Evolutionary conservation across 2,797 vertebrate genomes (phyloP).

Genomic region (Poecilia wingei): DNA sequence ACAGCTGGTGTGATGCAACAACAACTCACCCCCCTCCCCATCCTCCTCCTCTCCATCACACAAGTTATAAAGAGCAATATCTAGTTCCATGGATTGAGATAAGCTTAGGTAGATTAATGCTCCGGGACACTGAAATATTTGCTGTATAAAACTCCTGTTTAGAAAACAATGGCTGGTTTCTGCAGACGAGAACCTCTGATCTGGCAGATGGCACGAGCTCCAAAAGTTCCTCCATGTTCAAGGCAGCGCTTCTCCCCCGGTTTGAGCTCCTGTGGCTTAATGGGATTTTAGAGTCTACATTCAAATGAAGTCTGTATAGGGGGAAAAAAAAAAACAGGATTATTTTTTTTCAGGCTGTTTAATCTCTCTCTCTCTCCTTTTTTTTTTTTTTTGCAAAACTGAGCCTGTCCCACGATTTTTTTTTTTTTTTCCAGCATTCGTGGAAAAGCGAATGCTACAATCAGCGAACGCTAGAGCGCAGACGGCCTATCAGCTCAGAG

Average conservation of each 20-base stretch:
- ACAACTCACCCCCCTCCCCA: conserved; percentile 10
- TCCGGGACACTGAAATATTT: conserved; percentile 81
- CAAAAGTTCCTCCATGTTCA: conserved; percentile 66
- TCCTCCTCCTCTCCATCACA: conserved; percentile 62
- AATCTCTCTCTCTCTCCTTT: conserved; percentile 73
- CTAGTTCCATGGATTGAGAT: conserved; percentile 80
- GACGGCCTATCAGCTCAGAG: conserved; percentile 79
- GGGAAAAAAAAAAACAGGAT: conserved; percentile 66
- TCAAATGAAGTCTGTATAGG: conserved; percentile 74
- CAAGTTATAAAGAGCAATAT: conserved; percentile 85
- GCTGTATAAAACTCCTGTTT: conserved; percentile 83
- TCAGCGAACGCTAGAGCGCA: conserved; percentile 76
- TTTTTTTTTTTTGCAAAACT: conserved; percentile 62
- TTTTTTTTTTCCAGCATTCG: conserved; percentile 68
- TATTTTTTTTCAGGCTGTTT: conserved; percentile 75
- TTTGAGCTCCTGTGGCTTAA: conserved; percentile 70
- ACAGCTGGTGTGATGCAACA: conserved; percentile 84
- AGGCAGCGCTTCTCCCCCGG: conserved; percentile 56
- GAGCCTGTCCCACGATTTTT: conserved; percentile 68
- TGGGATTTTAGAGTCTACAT: conserved; percentile 78
- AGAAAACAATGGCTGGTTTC: conserved; percentile 81
- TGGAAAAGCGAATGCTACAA: conserved; percentile 77
- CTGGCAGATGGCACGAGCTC: conserved; percentile 77
- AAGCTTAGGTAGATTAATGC: conserved; percentile 83
- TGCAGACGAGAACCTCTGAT: conserved; percentile 70